phyloP scores from a whole-genome alignment of 2,113 vertebrate genomes.

The Chinchilla lanigera region DNA sequence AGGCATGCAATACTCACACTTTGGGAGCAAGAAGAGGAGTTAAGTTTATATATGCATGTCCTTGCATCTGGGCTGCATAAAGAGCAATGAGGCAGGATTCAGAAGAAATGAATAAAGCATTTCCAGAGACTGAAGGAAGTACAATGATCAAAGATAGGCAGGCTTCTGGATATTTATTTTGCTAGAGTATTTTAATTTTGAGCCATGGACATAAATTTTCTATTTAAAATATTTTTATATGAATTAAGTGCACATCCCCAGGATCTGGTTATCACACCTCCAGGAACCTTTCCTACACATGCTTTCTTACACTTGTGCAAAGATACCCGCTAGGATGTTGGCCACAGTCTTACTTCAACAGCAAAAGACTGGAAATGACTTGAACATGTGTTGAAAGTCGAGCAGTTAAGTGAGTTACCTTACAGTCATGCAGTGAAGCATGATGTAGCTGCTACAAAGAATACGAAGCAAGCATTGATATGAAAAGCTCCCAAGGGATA shows the following conservation, averaged over 20 bases:
- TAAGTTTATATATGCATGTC: not conserved
- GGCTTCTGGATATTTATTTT: slow-evolving; percentile 1
- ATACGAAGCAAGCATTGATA: not conserved
- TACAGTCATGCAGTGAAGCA: not conserved
- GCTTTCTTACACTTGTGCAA: not conserved
- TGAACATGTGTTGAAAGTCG: not conserved
- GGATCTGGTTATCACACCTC: not conserved
- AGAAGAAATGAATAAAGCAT: slow-evolving; percentile 18
- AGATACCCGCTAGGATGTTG: not conserved
- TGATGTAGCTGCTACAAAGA: not conserved
- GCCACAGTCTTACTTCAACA: not conserved
- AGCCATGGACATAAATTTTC: not conserved
- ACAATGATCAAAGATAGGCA: not conserved
- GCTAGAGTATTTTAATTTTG: not conserved
- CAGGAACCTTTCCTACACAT: not conserved
- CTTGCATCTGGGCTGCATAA: slow-evolving; percentile 3
- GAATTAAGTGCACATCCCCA: not conserved
- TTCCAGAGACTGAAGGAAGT: not conserved
- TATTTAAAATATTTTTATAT: not conserved
- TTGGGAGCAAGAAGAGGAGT: not conserved
- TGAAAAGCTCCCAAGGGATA: not conserved
- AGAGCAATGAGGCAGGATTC: not conserved
- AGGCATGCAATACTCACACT: not conserved
- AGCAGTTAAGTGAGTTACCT: not conserved
- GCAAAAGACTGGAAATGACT: not conserved